Conservation (phyloP, 2,797 vertebrate genomes). For the Molothrus aeneus region DNA sequence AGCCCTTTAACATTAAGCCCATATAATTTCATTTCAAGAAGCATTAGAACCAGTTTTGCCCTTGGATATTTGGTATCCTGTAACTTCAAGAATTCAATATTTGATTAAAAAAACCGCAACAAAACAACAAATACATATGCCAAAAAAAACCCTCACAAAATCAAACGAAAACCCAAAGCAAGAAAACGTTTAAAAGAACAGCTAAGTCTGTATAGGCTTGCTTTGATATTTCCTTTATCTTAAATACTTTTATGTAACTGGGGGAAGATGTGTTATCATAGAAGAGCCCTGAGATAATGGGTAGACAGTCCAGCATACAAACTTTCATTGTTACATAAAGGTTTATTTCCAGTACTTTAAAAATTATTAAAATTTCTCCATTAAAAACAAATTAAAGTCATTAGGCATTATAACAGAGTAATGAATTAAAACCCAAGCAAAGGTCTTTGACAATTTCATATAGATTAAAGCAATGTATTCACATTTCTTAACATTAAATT, state of each 20-base stretch:
- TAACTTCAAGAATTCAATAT: not conserved
- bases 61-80: not conserved
- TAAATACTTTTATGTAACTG: not conserved
- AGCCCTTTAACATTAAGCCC: not conserved
- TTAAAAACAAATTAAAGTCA: not conserved
- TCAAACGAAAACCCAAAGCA: not conserved
- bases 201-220: not conserved
- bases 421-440: not conserved
- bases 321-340: not conserved
- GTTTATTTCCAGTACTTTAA: not conserved
- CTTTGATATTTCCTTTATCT: not conserved
- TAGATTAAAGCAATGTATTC: not conserved
- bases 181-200: not conserved
- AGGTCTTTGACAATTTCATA: not conserved
- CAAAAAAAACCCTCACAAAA: not conserved
- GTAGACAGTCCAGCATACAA: not conserved
- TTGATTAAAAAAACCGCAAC: not conserved
- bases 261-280: not conserved
- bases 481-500: not conserved
- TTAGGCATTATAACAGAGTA: not conserved
- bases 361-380: not conserved
- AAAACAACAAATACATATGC: not conserved
- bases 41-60: not conserved
- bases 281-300: not conserved
- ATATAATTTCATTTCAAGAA: not conserved